phyloP scores from a whole-genome alignment of 1,140 invertebrate genomes.

The Drosophila insularis region DNA sequence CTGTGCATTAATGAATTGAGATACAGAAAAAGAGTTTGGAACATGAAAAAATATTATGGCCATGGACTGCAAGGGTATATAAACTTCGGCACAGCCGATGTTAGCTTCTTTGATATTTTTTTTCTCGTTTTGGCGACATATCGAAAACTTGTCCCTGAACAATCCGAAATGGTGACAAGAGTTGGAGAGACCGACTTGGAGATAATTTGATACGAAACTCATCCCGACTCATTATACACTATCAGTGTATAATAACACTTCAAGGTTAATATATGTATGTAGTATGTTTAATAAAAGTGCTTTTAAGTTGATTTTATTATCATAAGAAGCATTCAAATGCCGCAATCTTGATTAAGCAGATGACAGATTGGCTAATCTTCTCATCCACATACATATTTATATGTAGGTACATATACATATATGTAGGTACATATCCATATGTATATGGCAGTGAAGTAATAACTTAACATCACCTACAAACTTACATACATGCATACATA shows the following conservation, averaged over 20 bases:
- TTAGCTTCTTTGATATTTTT: no score
- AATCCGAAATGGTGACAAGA: slow-evolving; percentile 13
- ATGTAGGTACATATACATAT: neutral
- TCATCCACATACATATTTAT: neutral
- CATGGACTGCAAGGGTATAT: no score
- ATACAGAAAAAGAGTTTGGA: no score
- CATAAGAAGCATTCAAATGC: neutral
- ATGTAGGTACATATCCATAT: neutral
- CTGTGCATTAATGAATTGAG: no score
- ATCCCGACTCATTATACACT: neutral
- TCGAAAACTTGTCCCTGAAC: slow-evolving; percentile 57
- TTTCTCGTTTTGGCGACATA: slow-evolving; percentile 41
- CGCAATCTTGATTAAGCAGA: neutral
- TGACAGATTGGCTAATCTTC: neutral
- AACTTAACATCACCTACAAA: neutral
- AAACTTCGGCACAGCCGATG: no score
- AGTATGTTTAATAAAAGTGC: neutral
- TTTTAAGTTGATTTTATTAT: neutral
- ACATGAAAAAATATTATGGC: no score
- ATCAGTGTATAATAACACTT: neutral
- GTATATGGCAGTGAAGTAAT: neutral
- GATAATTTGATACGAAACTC: neutral
- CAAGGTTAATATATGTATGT: neutral
- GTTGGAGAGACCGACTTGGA: neutral
- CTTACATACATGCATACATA: neutral